Evolutionary conservation across 1,140 invertebrate genomes (phyloP), one percentile per base, ranked within the genome.

Genomic region (Trypoxylus dichotomus): DNA sequence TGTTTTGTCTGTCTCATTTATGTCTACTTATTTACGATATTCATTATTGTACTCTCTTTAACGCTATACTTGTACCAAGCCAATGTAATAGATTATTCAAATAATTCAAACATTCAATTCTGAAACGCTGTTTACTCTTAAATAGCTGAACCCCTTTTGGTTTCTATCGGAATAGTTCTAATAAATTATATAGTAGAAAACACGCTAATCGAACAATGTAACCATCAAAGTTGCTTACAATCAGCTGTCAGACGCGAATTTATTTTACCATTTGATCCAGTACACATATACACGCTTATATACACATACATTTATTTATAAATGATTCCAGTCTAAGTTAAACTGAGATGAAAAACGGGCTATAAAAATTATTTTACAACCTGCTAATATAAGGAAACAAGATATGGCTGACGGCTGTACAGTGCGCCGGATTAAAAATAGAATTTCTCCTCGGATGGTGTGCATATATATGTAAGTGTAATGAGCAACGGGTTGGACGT

Each of bases 331-430:
- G 19, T 63, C 13, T 63, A 63, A 63, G 21, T 19, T 63, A 63
- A 63, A 63, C 60, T 24, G 0, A 63, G 25, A 63, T 63, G 19
- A 63, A 63, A 63, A 63, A 63, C 60, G 60, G 60, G 21, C 60
- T 19, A 63, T 63, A 63, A 63, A 63, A 63, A 63, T 63, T 19
- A 63, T 63, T 63, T 63, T 63, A 63, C 21, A 63, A 63, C 21
- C 60, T 27, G 60, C 60, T 63, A 19, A 63, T 63, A 63, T 63
- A 63, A 10, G 60, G 60, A 63, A 63, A 63, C 60, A 63, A 63
- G 60, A 63, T 63, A 63, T 11, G 60, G 60, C 60, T 63, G 25
- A 63, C 60, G 13, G 60, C 60, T 21, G 43, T 47, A 15, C 43
- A 47, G 43, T 19, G 43, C 60, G 60, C 25, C 60, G 1, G 13